Evolutionary conservation across 1,140 invertebrate genomes (phyloP).

Genomic region (Papilio aristodemus): DNA sequence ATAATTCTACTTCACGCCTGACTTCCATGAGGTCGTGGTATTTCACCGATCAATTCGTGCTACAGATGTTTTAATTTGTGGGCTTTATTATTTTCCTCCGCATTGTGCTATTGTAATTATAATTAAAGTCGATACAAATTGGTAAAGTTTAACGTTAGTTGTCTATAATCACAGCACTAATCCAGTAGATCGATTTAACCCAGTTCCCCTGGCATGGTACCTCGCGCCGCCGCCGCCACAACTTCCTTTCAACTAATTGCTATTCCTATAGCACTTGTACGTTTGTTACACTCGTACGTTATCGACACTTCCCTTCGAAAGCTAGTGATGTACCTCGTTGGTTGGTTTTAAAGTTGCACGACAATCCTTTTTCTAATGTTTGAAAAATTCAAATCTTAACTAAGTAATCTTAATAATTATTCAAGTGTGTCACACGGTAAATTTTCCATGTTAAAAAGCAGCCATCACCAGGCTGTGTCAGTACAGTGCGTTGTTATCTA

Average conservation of each 20-base stretch:
- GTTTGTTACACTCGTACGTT: background rate
- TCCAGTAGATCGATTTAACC: slow-evolving; percentile 7
- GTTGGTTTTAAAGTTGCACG: too few relatives aligned
- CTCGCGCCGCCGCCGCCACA: slow-evolving; percentile 26
- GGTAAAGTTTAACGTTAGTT: background rate
- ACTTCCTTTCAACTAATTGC: slow-evolving; percentile 8
- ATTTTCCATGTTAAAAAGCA: too few relatives aligned
- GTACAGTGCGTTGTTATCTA: too few relatives aligned
- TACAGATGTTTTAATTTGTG: too few relatives aligned
- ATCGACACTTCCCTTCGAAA: background rate
- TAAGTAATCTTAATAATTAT: too few relatives aligned
- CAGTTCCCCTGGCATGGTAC: slow-evolving; percentile 21
- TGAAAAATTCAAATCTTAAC: too few relatives aligned
- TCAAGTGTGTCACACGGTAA: too few relatives aligned
- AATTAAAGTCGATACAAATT: slow-evolving; percentile 4
- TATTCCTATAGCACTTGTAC: slow-evolving; percentile 4
- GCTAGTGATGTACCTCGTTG: background rate
- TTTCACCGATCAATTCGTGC: too few relatives aligned
- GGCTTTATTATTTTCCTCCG: background rate
- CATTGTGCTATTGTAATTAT: background rate
- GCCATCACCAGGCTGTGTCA: too few relatives aligned
- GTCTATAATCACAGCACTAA: slow-evolving; percentile 1
- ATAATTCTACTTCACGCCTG: too few relatives aligned
- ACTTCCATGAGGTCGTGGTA: too few relatives aligned
- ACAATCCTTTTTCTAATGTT: too few relatives aligned